phyloP scores from a whole-genome alignment of 2,113 vertebrate genomes.

The Aegotheles bennettii region DNA sequence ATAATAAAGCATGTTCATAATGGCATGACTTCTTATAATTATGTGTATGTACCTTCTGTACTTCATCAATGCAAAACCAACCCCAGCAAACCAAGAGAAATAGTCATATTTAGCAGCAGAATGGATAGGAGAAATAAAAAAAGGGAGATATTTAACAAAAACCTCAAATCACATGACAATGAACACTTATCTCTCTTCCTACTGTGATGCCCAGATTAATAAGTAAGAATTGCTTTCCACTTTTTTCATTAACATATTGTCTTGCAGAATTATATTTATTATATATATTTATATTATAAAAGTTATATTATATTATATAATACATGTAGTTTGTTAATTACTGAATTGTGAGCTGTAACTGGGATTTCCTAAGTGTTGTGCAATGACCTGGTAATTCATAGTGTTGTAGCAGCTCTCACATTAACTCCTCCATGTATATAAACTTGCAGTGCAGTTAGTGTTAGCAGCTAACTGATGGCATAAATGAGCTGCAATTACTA shows the following conservation, averaged over 20 bases:
- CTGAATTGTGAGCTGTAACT: not conserved
- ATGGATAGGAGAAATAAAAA: not conserved
- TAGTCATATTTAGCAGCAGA: not conserved
- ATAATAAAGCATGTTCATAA: not conserved
- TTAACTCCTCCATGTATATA: not conserved
- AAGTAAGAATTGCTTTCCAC: not conserved
- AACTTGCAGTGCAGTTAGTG: not conserved
- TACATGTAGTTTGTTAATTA: no score
- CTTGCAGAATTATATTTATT: not conserved
- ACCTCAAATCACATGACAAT: not conserved
- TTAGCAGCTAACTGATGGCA: not conserved
- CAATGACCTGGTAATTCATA: not conserved
- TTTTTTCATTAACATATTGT: not conserved
- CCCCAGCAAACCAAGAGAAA: not conserved
- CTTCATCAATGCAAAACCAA: not conserved
- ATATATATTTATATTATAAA: no score
- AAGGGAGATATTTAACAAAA: not conserved
- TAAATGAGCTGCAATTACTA: not conserved
- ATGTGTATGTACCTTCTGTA: not conserved
- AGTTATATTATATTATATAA: no score
- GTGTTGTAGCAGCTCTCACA: not conserved
- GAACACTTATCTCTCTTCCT: not conserved
- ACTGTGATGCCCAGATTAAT: not conserved
- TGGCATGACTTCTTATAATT: not conserved
- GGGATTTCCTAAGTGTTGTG: not conserved